Evolutionary conservation across 2,797 vertebrate genomes (phyloP), one percentile per base, ranked within the genome.

Genomic region (Myoxocephalus aenaeus): DNA sequence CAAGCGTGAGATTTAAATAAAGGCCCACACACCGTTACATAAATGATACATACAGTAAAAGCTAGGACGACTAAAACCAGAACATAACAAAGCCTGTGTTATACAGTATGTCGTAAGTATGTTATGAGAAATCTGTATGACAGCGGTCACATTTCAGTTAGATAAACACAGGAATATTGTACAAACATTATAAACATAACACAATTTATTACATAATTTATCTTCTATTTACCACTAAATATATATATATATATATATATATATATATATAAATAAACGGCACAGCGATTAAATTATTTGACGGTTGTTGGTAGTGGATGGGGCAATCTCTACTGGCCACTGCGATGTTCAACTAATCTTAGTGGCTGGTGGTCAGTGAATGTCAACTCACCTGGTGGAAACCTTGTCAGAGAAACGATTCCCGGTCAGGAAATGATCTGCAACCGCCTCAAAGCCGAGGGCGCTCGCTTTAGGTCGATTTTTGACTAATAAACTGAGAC

Each of bases 331-430:
- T 8, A 12, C 2, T 36, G 6, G 50, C 13, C 36, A 8, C 13
- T 11, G 5, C 2, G 1, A 42, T 14, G 29, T 40, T 70, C 0
- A 34, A 46, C 29, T 48, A 42, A 0, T 53, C 0, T 20, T 7
- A 29, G 44, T 27, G 1, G 36, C n/a, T 65, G 34, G 12, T 17
- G 10, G n/a, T 69, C 17, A 61, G 48, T 25, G 0, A 38, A 65
- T 6, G 12, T 83, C 36, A 65, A 79, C 84, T 88, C 73, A 82
- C 76, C 77, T 61, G 18, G 12, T n/a, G 8, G 22, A 68, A 72
- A 53, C 18, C 58, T 63, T 32, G 5, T 58, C 25, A 42, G 40
- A 22, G 1, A 68, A 46, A 53, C 20, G 61, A 44, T 46, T 58
- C 56, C 53, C n/a, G 18, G 17, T 66, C 42, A 70, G 38, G 6